Evolutionary conservation across 1,140 invertebrate species (phyloP), one percentile per base, ranked within the genome.

Genomic region (Musca vetustissima): DNA sequence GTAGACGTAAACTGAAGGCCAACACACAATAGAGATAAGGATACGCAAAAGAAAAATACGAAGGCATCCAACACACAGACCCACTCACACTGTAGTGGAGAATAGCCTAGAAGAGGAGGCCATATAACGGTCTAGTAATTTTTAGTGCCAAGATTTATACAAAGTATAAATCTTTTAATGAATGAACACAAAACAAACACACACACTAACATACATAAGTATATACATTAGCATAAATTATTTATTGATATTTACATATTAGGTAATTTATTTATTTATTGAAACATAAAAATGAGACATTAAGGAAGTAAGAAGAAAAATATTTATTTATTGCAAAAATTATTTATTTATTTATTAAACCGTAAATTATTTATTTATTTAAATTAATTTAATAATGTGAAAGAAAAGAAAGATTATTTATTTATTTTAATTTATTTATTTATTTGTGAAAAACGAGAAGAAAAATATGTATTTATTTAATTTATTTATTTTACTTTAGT

Each of bases 1-100:
- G 70, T 47, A 68, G 64, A 67, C 70, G 70, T 57, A 68, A 66
- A 48, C 66, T 57, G 47, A 70, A 72, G 25, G 57, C 57, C 15
- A 14, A 15, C 36, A 9, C 36, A 43, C 36, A 43, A 9, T 43
- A 43, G 36, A 43, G 36, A 43, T 43, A 43, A 43, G 36, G 36
- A 43, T n/a, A n/a, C n/a, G n/a, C n/a, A n/a, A n/a, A 43, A 43
- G 36, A 1, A 43, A 43, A 19, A 24, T 15, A 4, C 21, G 14
- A 47, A 21, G 43, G 6, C 22, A 28, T 64, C 21, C 22, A 64
- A 64, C n/a, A n/a, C n/a, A n/a, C n/a, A n/a, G n/a, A n/a, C n/a
- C n/a, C n/a, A n/a, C n/a, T n/a, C n/a, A n/a, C n/a, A n/a, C n/a
- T n/a, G n/a, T n/a, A n/a, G n/a, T n/a, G n/a, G n/a, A n/a, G n/a